Conservation (phyloP, 2,888 invertebrate species). For the Falcaria lacertinaria region DNA sequence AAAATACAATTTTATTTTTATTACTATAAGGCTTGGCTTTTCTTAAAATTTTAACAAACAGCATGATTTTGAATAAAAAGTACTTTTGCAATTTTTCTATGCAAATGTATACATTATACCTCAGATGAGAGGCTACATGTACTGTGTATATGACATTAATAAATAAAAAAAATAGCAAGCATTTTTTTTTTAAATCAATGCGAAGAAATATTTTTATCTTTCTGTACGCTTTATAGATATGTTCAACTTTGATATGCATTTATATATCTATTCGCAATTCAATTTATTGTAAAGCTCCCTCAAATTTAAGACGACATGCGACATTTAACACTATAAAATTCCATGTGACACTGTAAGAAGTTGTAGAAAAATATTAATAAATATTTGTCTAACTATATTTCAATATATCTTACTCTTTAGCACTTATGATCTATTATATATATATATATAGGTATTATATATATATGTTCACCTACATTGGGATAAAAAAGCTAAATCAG, state of each 20-base stretch:
- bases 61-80: no score
- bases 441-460: slow-evolving; percentile 19
- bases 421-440: slow-evolving; percentile 30
- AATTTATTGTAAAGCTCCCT: neutral
- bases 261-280: slow-evolving; percentile 4
- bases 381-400: slow-evolving; percentile 59
- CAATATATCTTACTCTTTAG: slow-evolving; percentile 40
- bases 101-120: no score
- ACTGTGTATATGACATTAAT: no score
- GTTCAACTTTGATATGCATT: slow-evolving; percentile 13
- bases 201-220: no score
- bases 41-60: no score
- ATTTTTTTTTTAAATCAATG: no score
- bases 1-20: no score
- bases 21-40: no score
- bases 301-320: neutral
- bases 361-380: slow-evolving; percentile 69
- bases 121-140: no score
- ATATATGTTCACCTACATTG: slow-evolving; percentile 5
- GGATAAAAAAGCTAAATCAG: slow-evolving; percentile 25
- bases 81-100: no score
- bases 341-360: slow-evolving; percentile 46
- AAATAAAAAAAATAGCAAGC: no score
- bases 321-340: slow-evolving; percentile 32
- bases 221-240: slow-evolving; percentile 7